Evolutionary conservation across 2,113 vertebrate genomes (phyloP).

Genomic region (Vidua macroura): DNA sequence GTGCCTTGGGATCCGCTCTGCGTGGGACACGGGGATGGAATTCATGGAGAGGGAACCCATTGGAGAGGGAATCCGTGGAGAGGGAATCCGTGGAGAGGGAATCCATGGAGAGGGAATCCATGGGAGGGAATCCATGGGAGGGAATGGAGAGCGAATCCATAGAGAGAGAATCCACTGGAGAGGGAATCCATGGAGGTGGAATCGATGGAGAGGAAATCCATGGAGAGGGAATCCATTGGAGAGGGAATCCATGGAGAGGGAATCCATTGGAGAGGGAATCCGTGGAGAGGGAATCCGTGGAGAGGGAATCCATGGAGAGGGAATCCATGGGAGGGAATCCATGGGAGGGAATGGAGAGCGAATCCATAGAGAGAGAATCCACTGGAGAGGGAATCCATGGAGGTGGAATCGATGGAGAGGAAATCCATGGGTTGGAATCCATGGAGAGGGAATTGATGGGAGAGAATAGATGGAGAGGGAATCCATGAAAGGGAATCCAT

Average conservation of each 20-base stretch:
- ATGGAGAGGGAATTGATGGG: too few relatives aligned
- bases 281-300: neutral
- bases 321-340: too few relatives aligned
- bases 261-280: neutral
- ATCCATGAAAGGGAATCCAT: too few relatives aligned
- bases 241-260: neutral
- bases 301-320: neutral
- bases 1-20: neutral
- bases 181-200: accelerated
- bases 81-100: too few relatives aligned
- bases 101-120: neutral
- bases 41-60: too few relatives aligned
- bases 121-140: neutral
- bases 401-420: neutral
- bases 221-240: neutral
- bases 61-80: too few relatives aligned
- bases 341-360: neutral
- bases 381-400: neutral
- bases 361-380: neutral
- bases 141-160: neutral
- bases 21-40: neutral
- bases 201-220: neutral
- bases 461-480: too few relatives aligned
- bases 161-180: too few relatives aligned
- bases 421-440: neutral